phyloP scores from a whole-genome alignment of 2,113 vertebrate genomes.

The Cyanocitta stelleri region DNA sequence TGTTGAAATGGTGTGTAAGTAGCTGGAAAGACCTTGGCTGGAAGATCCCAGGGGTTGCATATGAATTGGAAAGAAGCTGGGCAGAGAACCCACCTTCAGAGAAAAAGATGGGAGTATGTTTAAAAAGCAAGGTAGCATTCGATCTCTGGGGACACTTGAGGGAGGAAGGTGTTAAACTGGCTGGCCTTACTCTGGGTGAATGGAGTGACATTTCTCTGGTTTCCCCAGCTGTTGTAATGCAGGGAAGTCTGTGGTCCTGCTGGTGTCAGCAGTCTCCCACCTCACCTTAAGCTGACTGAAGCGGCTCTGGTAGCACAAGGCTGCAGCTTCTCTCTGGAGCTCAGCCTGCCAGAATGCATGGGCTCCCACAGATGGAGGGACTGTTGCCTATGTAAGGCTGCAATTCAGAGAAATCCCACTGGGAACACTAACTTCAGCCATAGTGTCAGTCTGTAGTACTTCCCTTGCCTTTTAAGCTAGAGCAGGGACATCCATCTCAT shows the following conservation, averaged over 20 bases:
- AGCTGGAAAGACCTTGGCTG: background rate
- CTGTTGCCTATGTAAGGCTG: background rate
- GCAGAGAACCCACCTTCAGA: background rate
- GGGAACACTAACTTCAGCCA: background rate
- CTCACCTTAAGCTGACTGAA: background rate
- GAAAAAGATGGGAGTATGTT: background rate
- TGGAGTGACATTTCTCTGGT: background rate
- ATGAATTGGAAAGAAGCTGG: background rate
- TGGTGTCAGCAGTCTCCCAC: background rate
- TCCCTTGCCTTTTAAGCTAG: background rate
- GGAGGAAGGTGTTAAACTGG: background rate
- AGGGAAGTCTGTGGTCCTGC: background rate
- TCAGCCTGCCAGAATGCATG: background rate
- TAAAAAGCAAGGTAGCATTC: background rate
- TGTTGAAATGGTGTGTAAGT: background rate
- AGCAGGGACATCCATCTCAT: background rate
- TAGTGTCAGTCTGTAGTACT: background rate
- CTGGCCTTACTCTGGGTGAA: background rate
- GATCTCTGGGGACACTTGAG: background rate
- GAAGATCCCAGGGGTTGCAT: background rate
- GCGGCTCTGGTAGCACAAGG: background rate
- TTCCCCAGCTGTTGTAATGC: background rate
- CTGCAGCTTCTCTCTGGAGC: background rate
- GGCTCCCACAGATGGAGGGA: background rate
- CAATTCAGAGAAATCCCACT: background rate